Conservation (phyloP, 2,113 vertebrate genomes). For the Cyphomyrus discorhynchus region DNA sequence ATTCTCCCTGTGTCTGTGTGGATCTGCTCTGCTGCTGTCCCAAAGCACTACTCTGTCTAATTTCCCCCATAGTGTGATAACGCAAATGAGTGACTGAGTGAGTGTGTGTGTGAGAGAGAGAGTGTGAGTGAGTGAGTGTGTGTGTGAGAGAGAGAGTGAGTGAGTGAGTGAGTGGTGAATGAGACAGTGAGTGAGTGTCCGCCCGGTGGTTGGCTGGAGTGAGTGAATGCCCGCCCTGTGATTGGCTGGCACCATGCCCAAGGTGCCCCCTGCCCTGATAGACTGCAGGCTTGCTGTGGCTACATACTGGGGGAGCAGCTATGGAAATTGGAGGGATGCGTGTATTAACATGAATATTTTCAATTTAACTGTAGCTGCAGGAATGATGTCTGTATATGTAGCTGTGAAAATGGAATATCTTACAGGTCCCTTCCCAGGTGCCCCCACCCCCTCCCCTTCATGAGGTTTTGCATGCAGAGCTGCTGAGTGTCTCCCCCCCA, state of each 20-base stretch:
- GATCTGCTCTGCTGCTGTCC: not conserved
- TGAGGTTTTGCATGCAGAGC: not conserved
- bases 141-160: no score
- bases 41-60: not conserved
- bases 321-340: not conserved
- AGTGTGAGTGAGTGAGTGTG: no score
- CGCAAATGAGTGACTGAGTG: not conserved
- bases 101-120: no score
- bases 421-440: not conserved
- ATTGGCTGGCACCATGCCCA: not conserved
- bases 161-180: no score
- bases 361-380: not conserved
- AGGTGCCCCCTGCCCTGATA: not conserved
- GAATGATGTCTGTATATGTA: not conserved
- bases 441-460: not conserved
- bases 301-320: not conserved
- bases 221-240: not conserved
- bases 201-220: no score
- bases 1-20: not conserved
- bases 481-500: not conserved
- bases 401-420: not conserved
- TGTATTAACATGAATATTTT: not conserved
- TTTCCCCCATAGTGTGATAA: not conserved
- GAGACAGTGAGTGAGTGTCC: not conserved
- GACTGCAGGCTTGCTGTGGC: not conserved